phyloP scores from a whole-genome alignment of 2,113 vertebrate genomes.

The Carollia perspicillata region DNA sequence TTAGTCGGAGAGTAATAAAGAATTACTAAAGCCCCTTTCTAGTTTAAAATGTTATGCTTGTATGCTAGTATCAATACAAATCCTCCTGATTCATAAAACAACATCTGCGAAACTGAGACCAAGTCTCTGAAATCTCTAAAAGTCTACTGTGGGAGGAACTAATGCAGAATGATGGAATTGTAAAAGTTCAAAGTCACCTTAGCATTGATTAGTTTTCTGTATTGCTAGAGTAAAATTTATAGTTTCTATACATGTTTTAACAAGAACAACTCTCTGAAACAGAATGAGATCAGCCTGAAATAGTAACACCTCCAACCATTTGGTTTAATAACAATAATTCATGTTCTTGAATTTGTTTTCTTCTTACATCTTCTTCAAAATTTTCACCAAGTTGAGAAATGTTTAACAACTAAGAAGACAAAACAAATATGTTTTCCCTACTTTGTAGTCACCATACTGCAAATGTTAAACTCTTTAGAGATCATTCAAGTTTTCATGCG shows the following conservation, averaged over 20 bases:
- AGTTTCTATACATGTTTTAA: neutral
- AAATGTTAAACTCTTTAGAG: neutral
- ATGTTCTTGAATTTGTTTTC: neutral
- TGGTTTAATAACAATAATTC: neutral
- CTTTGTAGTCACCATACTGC: neutral
- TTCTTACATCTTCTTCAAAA: neutral
- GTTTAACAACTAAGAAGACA: neutral
- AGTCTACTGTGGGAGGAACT: neutral
- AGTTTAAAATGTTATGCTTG: neutral
- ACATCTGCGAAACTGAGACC: neutral
- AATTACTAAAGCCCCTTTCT: neutral
- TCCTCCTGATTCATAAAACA: neutral
- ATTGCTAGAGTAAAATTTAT: neutral
- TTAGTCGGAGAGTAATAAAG: neutral
- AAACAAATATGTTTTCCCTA: neutral
- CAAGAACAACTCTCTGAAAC: neutral
- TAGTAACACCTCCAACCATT: neutral
- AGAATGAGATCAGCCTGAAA: neutral
- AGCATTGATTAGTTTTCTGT: neutral
- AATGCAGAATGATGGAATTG: neutral
- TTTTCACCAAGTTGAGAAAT: conserved; percentile 7
- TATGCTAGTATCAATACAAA: neutral
- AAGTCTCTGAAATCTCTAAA: neutral
- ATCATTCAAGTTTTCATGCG: neutral
- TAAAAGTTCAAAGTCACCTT: neutral